Base-by-base conservation (phyloP, 2,113 vertebrate species). In the Halcyon malimbica region DNA sequence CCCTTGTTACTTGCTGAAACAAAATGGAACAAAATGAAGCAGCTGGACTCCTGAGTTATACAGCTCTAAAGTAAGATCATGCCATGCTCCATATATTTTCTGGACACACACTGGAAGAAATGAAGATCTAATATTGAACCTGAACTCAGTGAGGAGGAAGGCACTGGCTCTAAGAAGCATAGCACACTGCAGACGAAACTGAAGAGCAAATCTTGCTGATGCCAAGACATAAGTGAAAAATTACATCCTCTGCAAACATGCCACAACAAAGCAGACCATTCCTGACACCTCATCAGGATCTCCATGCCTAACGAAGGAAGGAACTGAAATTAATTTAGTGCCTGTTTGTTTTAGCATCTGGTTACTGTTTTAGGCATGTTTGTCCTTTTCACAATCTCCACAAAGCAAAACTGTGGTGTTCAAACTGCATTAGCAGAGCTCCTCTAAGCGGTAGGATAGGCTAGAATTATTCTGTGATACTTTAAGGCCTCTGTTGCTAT, bases 321-420 rank as follows among this genome's bases (percentile, higher is more conserved):
- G 64, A 95, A 94, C 53, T 53, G 44, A 77, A 96, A 92, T 76
- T 87, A 76, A 96, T 91, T 94, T 62, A 95, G 54, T 35, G 57
- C 48, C 37, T 87, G 29, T 67, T 83, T 92, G 56, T 57, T 83
- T 77, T 35, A 84, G 89, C 83, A 97, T 89, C 62, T 95, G 94
- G 90, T 67, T 83, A 81, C 67, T 80, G 68, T 78, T 92, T 90
- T 33, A 90, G 60, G 80, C 79, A 79, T 5, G 77, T 60, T 65
- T 87, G 62, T 81, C 71, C 64, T 95, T 92, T 92, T 81, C 68
- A 87, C 24, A 60, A n/a, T 41, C 48, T 82, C 48, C 51, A 71
- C 19, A 29, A 81, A 51, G 35, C 83, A 84, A 89, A 92, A 70
- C 50, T 53, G 35, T 1, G 68, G 6, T 0, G 17, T 35, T 83